phyloP scores from a whole-genome alignment of 1,140 invertebrate genomes.

The Aphidius ervi region DNA sequence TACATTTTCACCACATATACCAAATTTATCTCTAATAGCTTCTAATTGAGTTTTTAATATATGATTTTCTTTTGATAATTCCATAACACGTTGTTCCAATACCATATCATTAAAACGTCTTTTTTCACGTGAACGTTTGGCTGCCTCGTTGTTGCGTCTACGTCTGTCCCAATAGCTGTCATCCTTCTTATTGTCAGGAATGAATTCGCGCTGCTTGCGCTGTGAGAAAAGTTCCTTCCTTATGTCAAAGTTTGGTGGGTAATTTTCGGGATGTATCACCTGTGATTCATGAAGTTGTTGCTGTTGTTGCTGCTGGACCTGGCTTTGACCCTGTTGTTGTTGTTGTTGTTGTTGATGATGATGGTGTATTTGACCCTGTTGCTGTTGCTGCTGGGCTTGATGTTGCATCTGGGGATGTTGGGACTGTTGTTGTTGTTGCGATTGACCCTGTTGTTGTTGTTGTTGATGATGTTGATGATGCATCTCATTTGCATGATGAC shows the following conservation, averaged over 20 bases:
- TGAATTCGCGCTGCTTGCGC: slow-evolving; percentile 92
- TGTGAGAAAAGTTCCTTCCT: slow-evolving; percentile 79
- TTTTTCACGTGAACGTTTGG: slow-evolving; percentile 91
- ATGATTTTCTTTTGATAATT: slow-evolving; percentile 92
- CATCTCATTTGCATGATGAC: slow-evolving; percentile 27
- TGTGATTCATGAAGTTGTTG: slow-evolving; percentile 34
- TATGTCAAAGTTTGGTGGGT: slow-evolving; percentile 52
- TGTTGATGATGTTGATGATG: slow-evolving; percentile 29
- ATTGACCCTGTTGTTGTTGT: slow-evolving; percentile 29
- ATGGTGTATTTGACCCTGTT: slow-evolving; percentile 31
- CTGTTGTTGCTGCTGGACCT: slow-evolving; percentile 31
- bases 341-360: slow-evolving; percentile 35
- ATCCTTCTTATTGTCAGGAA: slow-evolving; percentile 95
- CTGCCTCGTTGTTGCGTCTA: slow-evolving; percentile 92
- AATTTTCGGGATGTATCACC: slow-evolving; percentile 38
- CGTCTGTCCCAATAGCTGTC: slow-evolving; percentile 96
- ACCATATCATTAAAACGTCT: slow-evolving; percentile 96
- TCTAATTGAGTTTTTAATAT: slow-evolving; percentile 87
- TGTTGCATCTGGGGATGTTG: slow-evolving; percentile 28
- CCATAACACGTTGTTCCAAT: slow-evolving; percentile 87
- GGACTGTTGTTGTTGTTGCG: slow-evolving; percentile 27
- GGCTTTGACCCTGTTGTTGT: slow-evolving; percentile 33
- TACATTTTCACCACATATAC: slow-evolving; percentile 79
- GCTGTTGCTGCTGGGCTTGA: slow-evolving; percentile 29
- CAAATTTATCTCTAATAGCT: slow-evolving; percentile 90